Base-by-base conservation (phyloP, 2,113 vertebrate species). In the Murina feae region DNA sequence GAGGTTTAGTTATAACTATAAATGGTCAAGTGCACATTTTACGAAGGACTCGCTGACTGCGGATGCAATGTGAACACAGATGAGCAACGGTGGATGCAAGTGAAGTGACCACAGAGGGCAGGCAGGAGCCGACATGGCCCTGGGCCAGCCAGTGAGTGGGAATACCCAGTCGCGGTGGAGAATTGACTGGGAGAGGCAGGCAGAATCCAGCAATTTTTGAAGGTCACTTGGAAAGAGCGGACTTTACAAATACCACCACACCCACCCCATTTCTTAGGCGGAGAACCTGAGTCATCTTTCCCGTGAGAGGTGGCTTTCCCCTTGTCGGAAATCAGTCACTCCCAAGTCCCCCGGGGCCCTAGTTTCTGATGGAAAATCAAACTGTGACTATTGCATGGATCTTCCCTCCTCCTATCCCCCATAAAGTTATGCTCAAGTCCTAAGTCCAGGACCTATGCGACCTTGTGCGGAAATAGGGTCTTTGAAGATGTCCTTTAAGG, bases 321-420 rank as follows among this genome's bases (percentile, higher is more conserved):
- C 6, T 84, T 37, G 51, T 20, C 1, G 0, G 51, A 95, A 97
- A 97, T 98, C 97, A 95, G 94, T 94, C 92, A 86, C 0, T 92
- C 74, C 53, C 39, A 87, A 83, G 88, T 93, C 79, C 95, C 89
- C 91, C 93, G 79, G 75, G 93, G 63, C 14, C 47, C 72, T 86
- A 80, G 91, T 96, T 97, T 98, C 93, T 96, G 63, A 83, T 95
- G 44, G 28, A 58, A 97, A 97, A 98, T 97, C 86, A 98, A 97
- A 97, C 88, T 63, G 37, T 63, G 82, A 76, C 78, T 91, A 60
- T 63, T 95, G 89, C 93, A 97, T 89, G 96, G 95, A 97, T 97
- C 96, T 97, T 89, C 51, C 89, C 86, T 47, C 11, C 90, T 90
- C 65, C 87, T 66, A 6, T 51, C 42, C 53, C n/a, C 60, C 17